These are phyloP conservation scores for Sterna hirundo DNA, from an alignment of 2,113 vertebrate species.

Conservation along the genomic window DNA sequence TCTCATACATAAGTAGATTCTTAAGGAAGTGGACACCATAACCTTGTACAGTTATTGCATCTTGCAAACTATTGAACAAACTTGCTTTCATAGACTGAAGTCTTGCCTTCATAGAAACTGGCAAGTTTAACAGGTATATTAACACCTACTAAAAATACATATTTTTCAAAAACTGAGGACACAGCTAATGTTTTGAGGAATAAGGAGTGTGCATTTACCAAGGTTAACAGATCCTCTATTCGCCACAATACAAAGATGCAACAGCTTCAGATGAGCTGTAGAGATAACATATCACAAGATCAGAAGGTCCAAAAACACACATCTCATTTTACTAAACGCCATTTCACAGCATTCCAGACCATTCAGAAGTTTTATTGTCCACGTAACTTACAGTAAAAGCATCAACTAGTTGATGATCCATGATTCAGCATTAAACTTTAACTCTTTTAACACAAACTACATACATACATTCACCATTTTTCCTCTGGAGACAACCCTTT, in stretches of 20 bases:
- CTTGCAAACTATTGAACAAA: background rate
- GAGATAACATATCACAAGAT: background rate
- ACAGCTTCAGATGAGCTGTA: background rate
- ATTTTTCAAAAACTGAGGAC: background rate
- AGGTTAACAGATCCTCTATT: background rate
- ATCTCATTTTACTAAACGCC: background rate
- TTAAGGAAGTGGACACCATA: background rate
- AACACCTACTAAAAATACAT: fast-evolving
- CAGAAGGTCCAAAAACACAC: background rate
- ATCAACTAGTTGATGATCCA: background rate
- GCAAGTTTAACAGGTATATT: background rate
- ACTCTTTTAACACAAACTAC: background rate
- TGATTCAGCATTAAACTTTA: background rate
- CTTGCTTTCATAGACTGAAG: background rate
- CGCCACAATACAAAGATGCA: background rate
- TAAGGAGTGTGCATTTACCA: background rate
- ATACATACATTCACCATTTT: background rate
- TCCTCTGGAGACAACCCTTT: background rate
- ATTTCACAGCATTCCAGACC: background rate
- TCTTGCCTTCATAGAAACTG: background rate
- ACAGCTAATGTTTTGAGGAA: background rate
- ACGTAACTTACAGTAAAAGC: background rate
- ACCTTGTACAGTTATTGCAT: background rate
- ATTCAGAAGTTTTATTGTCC: background rate
- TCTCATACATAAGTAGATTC: background rate